Percentiles rank a stretch among this genome's conserved stretches.
Conservation (phyloP, 1,140 invertebrate species). For the Aradophagus sp. region DNA sequence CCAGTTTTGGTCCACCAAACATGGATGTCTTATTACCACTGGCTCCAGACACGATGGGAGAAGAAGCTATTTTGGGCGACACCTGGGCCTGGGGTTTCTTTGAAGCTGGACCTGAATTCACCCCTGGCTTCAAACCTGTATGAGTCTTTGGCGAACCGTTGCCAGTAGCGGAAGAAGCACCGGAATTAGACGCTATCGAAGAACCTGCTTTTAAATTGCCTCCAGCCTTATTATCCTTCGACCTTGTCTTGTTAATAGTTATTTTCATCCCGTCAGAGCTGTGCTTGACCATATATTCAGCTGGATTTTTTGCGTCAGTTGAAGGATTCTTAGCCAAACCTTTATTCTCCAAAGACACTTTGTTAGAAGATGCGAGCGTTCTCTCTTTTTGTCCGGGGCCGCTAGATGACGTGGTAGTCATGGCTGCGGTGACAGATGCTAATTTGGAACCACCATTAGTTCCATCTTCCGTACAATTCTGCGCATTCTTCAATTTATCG, state of each 20-base stretch:
- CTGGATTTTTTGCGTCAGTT: slow-evolving; percentile 80
- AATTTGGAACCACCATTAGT: slow-evolving; percentile 44
- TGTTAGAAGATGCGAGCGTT: slow-evolving; percentile 60
- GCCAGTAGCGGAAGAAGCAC: slow-evolving; percentile 61
- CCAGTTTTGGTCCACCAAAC: slow-evolving; percentile 72
- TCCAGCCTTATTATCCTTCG: slow-evolving; percentile 78
- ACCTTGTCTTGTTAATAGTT: slow-evolving; percentile 90
- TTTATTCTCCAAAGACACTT: slow-evolving; percentile 74
- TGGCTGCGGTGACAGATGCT: slow-evolving; percentile 54
- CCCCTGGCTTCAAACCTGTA: slow-evolving; percentile 88
- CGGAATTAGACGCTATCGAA: slow-evolving; percentile 38
- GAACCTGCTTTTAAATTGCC: slow-evolving; percentile 67
- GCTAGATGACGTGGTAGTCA: slow-evolving; percentile 29
- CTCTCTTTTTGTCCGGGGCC: slow-evolving; percentile 66
- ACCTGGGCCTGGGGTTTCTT: slow-evolving; percentile 81
- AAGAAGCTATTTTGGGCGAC: slow-evolving; percentile 65
- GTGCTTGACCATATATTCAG: slow-evolving; percentile 90
- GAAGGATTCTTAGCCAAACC: slow-evolving; percentile 74
- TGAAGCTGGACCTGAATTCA: slow-evolving; percentile 85
- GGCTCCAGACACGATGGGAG: slow-evolving; percentile 51
- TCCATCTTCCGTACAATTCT: slow-evolving; percentile 76
- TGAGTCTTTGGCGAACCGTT: slow-evolving; percentile 84
- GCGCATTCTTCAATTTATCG: slow-evolving; percentile 87
- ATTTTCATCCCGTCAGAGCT: slow-evolving; percentile 91
- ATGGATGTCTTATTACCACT: slow-evolving; percentile 62